Percentiles rank a stretch among this genome's conserved stretches.
Conservation (phyloP, 1,140 invertebrate genomes). For the Drosophila albomicans region DNA sequence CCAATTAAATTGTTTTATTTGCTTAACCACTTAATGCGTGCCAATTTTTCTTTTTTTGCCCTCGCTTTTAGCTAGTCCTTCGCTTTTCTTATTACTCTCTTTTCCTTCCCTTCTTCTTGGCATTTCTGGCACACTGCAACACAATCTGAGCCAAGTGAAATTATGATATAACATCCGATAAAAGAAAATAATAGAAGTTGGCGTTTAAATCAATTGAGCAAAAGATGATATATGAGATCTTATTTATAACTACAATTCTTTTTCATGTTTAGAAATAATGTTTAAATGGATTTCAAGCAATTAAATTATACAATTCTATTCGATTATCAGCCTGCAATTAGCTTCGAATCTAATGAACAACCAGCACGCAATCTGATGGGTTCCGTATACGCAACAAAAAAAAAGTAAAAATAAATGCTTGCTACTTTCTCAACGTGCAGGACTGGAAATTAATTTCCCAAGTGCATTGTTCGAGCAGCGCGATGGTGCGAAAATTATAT, state of each 20-base stretch:
- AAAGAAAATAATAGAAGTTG: background rate
- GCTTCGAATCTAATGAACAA: background rate
- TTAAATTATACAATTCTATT: background rate
- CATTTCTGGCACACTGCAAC: background rate
- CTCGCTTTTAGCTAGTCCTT: background rate
- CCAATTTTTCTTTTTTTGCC: constrained; percentile 19
- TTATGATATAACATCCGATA: constrained; percentile 1
- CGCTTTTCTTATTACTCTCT: background rate
- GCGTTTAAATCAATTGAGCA: background rate
- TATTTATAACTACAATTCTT: too few species aligned
- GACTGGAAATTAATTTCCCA: constrained; percentile 71
- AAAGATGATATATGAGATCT: background rate
- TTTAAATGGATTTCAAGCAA: too few species aligned
- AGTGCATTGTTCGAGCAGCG: constrained; percentile 65
- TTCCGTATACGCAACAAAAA: background rate
- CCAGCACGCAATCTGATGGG: background rate
- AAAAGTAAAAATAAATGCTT: background rate
- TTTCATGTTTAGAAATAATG: too few species aligned
- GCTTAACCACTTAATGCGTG: constrained; percentile 34
- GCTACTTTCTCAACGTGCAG: constrained; percentile 7
- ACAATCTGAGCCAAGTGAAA: constrained; percentile 33
- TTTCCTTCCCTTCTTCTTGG: background rate
- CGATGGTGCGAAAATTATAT: constrained; percentile 18
- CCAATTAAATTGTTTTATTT: constrained; percentile 68
- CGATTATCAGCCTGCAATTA: background rate